A percentile compares a stretch with the other conserved stretches of the same genome.
Conservation (phyloP, 2,888 invertebrate genomes). For the Limulus polyphemus region DNA sequence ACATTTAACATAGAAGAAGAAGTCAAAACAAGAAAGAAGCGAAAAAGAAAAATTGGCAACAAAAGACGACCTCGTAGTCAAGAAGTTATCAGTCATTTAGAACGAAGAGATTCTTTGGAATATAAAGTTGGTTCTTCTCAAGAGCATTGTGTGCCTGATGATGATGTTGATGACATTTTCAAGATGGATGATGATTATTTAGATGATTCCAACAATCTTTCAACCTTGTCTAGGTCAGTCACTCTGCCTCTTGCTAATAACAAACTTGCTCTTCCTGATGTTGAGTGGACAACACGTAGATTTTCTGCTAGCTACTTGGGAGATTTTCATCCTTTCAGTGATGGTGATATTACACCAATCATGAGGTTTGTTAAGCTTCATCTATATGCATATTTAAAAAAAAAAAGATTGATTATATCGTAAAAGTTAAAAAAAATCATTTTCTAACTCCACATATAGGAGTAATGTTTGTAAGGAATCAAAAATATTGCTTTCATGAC, state of each 20-base stretch:
- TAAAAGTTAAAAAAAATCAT: not conserved
- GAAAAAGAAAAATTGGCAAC: slow-evolving; percentile 30
- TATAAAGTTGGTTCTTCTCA: too few relatives aligned
- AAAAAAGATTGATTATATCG: not conserved
- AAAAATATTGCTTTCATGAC: too few relatives aligned
- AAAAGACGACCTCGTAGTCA: slow-evolving; percentile 12
- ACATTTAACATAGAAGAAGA: slow-evolving; percentile 11
- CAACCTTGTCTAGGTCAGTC: slow-evolving; percentile 12
- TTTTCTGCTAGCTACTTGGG: slow-evolving; percentile 18
- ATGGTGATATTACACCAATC: slow-evolving; percentile 51
- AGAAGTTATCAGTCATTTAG: slow-evolving; percentile 2
- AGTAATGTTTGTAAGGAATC: too few relatives aligned
- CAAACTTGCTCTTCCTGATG: slow-evolving; percentile 3
- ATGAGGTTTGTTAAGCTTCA: slow-evolving; percentile 12
- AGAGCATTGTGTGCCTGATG: too few relatives aligned
- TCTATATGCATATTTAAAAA: too few relatives aligned
- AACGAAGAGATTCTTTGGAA: too few relatives aligned
- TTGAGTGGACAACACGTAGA: slow-evolving; percentile 10
- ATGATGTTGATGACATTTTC: slow-evolving; percentile 23
- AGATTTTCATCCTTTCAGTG: slow-evolving; percentile 82
- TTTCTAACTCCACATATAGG: not conserved
- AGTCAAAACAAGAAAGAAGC: slow-evolving; percentile 28
- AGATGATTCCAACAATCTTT: slow-evolving; percentile 8
- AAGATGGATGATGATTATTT: slow-evolving; percentile 26
- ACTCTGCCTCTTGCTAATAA: slow-evolving; percentile 16